Evolutionary conservation across 2,797 vertebrate genomes (phyloP).

Genomic region (Sebastes ruberrimus): DNA sequence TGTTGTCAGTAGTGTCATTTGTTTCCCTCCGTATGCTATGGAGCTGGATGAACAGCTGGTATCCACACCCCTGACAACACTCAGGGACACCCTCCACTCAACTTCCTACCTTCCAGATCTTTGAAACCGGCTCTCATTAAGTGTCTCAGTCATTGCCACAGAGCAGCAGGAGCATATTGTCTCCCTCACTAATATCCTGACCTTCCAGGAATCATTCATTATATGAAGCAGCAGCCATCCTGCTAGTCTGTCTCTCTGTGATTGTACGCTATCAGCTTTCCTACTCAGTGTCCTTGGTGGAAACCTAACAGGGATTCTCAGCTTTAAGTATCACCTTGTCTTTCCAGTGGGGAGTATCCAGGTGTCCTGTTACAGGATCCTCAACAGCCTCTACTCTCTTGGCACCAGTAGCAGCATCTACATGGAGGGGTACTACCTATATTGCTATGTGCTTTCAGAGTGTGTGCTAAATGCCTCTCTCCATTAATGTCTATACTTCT

Average conservation of each 20-base stretch:
- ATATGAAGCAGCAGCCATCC: constrained; percentile 30
- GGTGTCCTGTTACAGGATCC: constrained; percentile 91
- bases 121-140: constrained; percentile 51
- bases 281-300: not conserved
- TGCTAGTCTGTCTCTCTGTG: not conserved
- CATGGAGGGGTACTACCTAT: constrained; percentile 87
- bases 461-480: not conserved
- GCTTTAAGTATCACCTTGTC: constrained; percentile 16
- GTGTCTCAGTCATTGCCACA: constrained; percentile 21
- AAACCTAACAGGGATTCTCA: not conserved
- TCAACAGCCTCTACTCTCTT: constrained; percentile 90
- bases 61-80: constrained; percentile 32
- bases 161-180: constrained; percentile 53
- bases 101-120: constrained; percentile 27
- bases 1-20: not conserved
- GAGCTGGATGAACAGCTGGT: constrained; percentile 49
- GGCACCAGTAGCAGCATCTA: constrained; percentile 90
- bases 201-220: constrained; percentile 30
- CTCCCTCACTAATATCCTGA: constrained; percentile 30
- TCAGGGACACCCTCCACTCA: constrained; percentile 17
- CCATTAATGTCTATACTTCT: not conserved
- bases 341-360: constrained; percentile 90
- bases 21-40: constrained; percentile 8
- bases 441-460: not conserved
- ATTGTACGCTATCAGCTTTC: constrained; percentile 3